Conservation (phyloP, 2,888 invertebrate species). For the Loripinus fragilis region DNA sequence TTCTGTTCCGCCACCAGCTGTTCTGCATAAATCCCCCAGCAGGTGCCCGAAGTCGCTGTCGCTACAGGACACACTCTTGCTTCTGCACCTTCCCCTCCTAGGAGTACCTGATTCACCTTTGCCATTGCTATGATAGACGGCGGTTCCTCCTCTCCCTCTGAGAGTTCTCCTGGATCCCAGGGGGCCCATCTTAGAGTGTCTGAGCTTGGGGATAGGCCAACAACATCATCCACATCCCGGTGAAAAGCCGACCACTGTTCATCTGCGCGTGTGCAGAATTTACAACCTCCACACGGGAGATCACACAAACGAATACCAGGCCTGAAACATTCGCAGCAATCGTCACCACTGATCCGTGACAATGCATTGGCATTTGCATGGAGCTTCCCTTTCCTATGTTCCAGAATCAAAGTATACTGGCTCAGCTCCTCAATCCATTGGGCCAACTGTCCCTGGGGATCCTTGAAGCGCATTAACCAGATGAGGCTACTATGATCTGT, state of each 20-base stretch:
- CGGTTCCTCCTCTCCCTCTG: neutral
- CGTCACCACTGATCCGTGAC: neutral
- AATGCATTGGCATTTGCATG: neutral
- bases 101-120: neutral
- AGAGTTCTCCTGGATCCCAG: conserved; percentile 1
- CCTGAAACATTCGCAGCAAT: neutral
- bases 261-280: neutral
- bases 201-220: neutral
- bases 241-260: neutral
- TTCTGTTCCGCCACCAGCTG: neutral
- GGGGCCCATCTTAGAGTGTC: neutral
- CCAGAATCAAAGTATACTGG: neutral
- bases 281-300: conserved; percentile 5
- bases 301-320: neutral
- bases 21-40: neutral
- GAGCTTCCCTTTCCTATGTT: neutral
- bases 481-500: too few species aligned
- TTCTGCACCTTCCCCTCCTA: neutral
- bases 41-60: neutral
- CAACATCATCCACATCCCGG: neutral
- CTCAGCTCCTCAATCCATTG: neutral
- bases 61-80: neutral
- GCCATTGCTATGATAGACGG: neutral
- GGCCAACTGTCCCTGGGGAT: too few species aligned
- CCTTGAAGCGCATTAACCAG: too few species aligned